Evolutionary conservation across 30 jellyfish, hydroid and myxozoan genomes (phyloP).

Genomic region (Haliclystus octoradiatus): DNA sequence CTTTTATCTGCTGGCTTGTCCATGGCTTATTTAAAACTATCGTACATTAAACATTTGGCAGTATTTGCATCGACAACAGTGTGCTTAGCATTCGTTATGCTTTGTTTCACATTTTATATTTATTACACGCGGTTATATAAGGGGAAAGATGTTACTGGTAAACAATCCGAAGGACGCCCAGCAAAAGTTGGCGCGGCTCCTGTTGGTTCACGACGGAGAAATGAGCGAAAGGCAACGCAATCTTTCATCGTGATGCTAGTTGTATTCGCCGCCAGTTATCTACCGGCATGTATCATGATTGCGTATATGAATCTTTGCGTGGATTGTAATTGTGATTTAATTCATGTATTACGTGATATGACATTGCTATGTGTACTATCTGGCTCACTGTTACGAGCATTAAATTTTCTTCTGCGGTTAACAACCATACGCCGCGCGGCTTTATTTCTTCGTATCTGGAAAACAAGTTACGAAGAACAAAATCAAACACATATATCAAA

Average conservation of each 20-base stretch:
- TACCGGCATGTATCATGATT: slow-evolving; percentile 50
- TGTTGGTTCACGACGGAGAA: slow-evolving; percentile 4
- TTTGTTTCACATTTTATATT: slow-evolving; percentile 18
- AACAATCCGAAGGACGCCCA: slow-evolving; percentile 1
- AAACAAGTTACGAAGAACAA: too few species aligned
- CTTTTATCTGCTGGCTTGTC: slow-evolving; percentile 15
- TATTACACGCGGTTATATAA: slow-evolving; percentile 25
- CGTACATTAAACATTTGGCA: slow-evolving; percentile 21
- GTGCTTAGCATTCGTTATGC: slow-evolving; percentile 12
- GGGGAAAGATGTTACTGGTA: slow-evolving; percentile 3
- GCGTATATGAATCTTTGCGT: slow-evolving; percentile 39
- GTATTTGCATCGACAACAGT: slow-evolving; percentile 49
- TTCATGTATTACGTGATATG: slow-evolving; percentile 44
- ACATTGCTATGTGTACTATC: slow-evolving; percentile 38
- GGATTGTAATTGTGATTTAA: slow-evolving; percentile 30
- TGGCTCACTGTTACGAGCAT: slow-evolving; percentile 42
- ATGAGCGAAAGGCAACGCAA: slow-evolving; percentile 40
- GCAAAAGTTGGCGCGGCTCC: slow-evolving; percentile 6
- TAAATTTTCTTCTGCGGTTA: slow-evolving; percentile 28
- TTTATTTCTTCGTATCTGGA: too few species aligned
- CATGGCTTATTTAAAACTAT: slow-evolving; percentile 22
- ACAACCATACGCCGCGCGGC: background rate
- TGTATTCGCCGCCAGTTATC: slow-evolving; percentile 32
- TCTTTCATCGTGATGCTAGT: slow-evolving; percentile 29
- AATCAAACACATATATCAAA: too few species aligned